These are phyloP conservation scores for Xiphophorus birchmanni DNA, from an alignment of 2,797 vertebrate species.

Conservation along the genomic window DNA sequence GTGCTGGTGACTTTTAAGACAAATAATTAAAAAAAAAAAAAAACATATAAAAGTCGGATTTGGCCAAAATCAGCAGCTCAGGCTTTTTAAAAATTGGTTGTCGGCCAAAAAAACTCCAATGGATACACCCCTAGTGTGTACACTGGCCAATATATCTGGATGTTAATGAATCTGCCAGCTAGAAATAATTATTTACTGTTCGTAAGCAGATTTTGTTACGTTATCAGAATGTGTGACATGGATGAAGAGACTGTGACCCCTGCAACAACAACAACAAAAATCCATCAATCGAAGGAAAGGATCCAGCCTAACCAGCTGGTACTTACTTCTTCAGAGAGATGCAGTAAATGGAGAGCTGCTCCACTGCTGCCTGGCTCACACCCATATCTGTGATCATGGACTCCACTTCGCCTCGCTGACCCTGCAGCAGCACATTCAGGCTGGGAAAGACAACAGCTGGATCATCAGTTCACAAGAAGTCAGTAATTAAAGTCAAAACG, in stretches of 20 bases:
- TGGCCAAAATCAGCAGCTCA: neutral
- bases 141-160: no score
- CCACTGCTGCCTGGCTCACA: slow-evolving; percentile 87
- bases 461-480: neutral
- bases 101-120: neutral
- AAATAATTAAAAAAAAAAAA: neutral
- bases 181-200: no score
- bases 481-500: neutral
- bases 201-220: no score
- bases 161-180: no score
- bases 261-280: neutral
- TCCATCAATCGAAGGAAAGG: neutral
- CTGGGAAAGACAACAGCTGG: slow-evolving; percentile 69
- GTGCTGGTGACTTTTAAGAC: neutral
- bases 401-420: slow-evolving; percentile 91
- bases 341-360: slow-evolving; percentile 95
- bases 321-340: slow-evolving; percentile 95
- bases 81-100: neutral
- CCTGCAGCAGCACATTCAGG: slow-evolving; percentile 88
- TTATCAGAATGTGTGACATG: no score
- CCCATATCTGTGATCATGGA: slow-evolving; percentile 96
- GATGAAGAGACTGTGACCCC: no score
- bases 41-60: neutral
- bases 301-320: neutral
- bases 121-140: no score